Conservation (phyloP, 2,888 invertebrate species). For the Dichetophora obliterata region DNA sequence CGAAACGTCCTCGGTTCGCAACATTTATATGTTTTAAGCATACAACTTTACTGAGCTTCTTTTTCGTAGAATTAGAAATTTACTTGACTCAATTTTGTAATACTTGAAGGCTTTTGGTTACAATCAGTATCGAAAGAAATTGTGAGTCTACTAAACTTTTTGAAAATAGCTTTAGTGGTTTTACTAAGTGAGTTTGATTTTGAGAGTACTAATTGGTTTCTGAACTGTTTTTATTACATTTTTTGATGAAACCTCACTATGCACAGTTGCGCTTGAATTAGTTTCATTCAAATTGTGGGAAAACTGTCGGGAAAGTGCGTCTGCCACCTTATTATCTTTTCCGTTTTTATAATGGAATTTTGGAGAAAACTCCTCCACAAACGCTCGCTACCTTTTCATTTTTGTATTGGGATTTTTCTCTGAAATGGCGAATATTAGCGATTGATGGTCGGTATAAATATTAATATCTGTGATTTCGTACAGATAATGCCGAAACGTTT, state of each 20-base stretch:
- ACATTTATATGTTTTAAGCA: too few species aligned
- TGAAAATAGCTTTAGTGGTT: slow-evolving; percentile 30
- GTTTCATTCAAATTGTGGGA: slow-evolving; percentile 30
- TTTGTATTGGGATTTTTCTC: slow-evolving; percentile 45
- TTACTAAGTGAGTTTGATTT: slow-evolving; percentile 25
- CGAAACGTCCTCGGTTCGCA: too few species aligned
- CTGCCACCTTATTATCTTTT: slow-evolving; percentile 46
- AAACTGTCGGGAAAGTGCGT: slow-evolving; percentile 45
- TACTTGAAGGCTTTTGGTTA: too few species aligned
- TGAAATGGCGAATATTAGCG: slow-evolving; percentile 45
- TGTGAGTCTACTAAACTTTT: slow-evolving; percentile 26
- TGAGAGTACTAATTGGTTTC: slow-evolving; percentile 40
- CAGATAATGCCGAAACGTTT: slow-evolving; percentile 62
- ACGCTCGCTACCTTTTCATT: slow-evolving; percentile 38
- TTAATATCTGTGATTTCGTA: slow-evolving; percentile 54
- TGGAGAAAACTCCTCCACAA: slow-evolving; percentile 43
- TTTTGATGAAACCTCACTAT: slow-evolving; percentile 38
- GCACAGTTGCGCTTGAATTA: not conserved
- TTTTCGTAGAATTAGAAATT: too few species aligned
- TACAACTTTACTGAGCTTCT: too few species aligned
- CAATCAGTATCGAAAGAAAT: slow-evolving; percentile 15
- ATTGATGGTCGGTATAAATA: slow-evolving; percentile 48
- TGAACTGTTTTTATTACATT: slow-evolving; percentile 40
- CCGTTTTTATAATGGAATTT: slow-evolving; percentile 43
- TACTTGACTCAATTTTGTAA: too few species aligned